Evolutionary conservation across 2,113 vertebrate genomes (phyloP).

Genomic region (Dromas ardeola): DNA sequence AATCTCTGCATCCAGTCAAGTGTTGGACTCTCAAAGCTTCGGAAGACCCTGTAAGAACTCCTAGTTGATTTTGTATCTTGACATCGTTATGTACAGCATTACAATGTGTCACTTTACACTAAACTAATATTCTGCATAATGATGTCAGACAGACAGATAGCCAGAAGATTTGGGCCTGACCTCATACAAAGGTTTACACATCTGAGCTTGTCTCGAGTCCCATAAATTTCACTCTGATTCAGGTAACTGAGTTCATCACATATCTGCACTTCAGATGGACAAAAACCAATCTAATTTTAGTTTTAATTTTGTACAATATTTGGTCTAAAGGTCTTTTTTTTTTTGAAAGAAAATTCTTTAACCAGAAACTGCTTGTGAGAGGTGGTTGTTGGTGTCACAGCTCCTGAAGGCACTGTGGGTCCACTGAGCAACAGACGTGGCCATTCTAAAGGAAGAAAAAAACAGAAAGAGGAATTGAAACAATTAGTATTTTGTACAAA

Average conservation of each 20-base stretch:
- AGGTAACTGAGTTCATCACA: conserved; percentile 40
- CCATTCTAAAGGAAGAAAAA: conserved; percentile 83
- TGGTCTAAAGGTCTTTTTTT: conserved; percentile 67
- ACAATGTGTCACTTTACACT: conserved; percentile 38
- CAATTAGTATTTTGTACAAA: not conserved
- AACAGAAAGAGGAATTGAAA: conserved; percentile 3
- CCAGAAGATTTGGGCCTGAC: conserved; percentile 32
- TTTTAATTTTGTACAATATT: conserved; percentile 70
- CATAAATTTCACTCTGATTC: conserved; percentile 40
- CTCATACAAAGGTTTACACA: conserved; percentile 34
- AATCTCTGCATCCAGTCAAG: conserved; percentile 48
- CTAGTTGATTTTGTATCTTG: conserved; percentile 26
- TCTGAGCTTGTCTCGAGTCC: conserved; percentile 23
- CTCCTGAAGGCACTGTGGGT: conserved; percentile 99
- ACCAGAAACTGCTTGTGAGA: conserved; percentile 68
- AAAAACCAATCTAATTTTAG: conserved; percentile 62
- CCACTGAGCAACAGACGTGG: conserved; percentile 98
- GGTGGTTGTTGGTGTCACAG: conserved; percentile 70
- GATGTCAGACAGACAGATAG: conserved; percentile 44
- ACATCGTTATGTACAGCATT: conserved; percentile 27
- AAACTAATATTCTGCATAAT: conserved; percentile 42
- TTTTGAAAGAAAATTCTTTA: conserved; percentile 71
- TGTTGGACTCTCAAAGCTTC: conserved; percentile 22
- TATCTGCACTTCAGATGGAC: conserved; percentile 59
- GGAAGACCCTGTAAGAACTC: not conserved